Percentiles rank a stretch among this genome's conserved stretches.
phyloP scores from a whole-genome alignment of 2,113 vertebrate species.

The Petroica traversi region DNA sequence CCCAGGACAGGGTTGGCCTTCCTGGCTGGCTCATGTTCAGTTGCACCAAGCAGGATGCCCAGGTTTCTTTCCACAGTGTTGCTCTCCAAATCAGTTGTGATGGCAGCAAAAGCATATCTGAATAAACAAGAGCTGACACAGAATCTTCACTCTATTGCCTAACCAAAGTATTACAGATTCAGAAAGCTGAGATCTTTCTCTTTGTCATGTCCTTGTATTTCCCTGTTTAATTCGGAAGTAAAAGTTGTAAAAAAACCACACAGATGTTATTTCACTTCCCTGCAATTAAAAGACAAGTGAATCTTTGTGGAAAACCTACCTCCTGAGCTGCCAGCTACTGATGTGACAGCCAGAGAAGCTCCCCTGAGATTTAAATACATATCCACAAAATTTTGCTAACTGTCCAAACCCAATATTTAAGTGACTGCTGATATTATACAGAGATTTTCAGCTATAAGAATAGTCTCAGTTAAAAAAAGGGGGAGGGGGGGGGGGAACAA shows the following conservation, averaged over 20 bases:
- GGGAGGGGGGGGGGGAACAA: fast-evolving
- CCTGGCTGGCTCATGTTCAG: background rate
- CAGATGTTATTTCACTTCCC: background rate
- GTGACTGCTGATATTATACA: background rate
- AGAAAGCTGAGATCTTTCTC: background rate
- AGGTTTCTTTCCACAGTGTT: background rate
- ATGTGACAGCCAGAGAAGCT: background rate
- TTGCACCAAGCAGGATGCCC: fast-evolving
- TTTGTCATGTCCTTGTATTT: background rate
- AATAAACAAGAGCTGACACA: background rate
- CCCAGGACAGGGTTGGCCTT: background rate
- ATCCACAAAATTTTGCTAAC: background rate
- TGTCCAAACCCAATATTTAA: background rate
- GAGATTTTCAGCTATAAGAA: background rate
- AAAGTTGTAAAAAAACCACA: background rate
- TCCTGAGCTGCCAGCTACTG: background rate
- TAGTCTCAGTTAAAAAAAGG: background rate
- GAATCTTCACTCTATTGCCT: background rate
- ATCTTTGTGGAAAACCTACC: background rate
- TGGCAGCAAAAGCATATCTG: background rate
- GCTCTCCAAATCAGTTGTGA: background rate
- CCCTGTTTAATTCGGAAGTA: background rate
- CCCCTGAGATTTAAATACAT: background rate
- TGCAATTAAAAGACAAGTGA: background rate
- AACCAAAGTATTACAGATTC: background rate